These are phyloP conservation scores for Styela clava DNA, from an alignment of 23 tunicate species.

Conservation along the genomic window DNA sequence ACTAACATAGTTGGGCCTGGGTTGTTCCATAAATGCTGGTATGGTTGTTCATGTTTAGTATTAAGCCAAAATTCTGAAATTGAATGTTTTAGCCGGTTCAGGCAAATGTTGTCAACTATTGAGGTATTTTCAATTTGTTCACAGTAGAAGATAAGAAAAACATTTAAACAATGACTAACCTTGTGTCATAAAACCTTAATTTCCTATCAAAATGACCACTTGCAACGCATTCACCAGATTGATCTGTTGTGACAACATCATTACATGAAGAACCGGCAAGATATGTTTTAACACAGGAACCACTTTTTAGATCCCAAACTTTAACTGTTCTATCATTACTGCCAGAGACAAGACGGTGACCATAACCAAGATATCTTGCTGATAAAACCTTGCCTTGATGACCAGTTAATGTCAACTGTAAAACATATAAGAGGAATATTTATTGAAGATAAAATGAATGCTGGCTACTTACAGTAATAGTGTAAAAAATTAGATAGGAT, in stretches of 20 bases:
- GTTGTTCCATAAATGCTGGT: no score
- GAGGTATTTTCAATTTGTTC: no score
- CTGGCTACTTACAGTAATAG: neutral
- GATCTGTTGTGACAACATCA: slow-evolving; percentile 72
- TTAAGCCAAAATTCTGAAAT: no score
- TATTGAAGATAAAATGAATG: neutral
- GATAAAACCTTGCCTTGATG: slow-evolving; percentile 66
- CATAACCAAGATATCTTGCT: slow-evolving; percentile 48
- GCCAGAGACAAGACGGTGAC: slow-evolving; percentile 64
- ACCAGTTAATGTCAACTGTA: slow-evolving; percentile 66
- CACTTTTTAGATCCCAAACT: slow-evolving; percentile 71
- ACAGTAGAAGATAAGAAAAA: no score
- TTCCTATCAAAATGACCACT: slow-evolving; percentile 88
- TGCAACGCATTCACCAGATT: slow-evolving; percentile 60
- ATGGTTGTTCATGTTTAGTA: no score
- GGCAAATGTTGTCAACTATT: no score
- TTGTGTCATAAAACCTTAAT: slow-evolving; percentile 74
- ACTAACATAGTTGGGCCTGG: no score
- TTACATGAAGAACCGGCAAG: slow-evolving; percentile 88
- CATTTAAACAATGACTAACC: slow-evolving; percentile 18
- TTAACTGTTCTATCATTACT: slow-evolving; percentile 80
- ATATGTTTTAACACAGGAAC: slow-evolving; percentile 72
- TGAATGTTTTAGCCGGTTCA: no score
- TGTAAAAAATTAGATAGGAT: no score
- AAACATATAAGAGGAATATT: no score